Evolutionary conservation across 2,113 vertebrate genomes (phyloP).

Genomic region (Athene noctua): DNA sequence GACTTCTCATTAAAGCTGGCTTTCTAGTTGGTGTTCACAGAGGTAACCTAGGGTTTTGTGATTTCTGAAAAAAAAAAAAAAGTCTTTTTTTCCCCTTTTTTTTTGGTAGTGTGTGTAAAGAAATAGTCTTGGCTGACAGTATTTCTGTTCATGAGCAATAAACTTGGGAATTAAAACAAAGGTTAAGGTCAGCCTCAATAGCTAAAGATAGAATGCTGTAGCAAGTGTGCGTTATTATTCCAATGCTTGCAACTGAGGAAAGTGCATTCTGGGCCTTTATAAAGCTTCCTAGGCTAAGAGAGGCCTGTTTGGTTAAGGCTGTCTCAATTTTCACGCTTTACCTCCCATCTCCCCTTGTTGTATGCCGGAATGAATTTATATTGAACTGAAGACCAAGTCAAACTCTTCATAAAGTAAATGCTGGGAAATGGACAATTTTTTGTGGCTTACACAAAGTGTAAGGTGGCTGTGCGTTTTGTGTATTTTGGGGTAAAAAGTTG

Average conservation of each 20-base stretch:
- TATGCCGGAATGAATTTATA: neutral
- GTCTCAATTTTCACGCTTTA: neutral
- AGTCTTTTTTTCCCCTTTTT: neutral
- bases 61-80: neutral
- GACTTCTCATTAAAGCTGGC: conserved; percentile 31
- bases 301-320: neutral
- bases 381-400: neutral
- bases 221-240: neutral
- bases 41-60: neutral
- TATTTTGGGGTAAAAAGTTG: neutral
- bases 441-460: neutral
- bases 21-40: neutral
- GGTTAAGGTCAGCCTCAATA: neutral
- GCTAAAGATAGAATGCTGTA: neutral
- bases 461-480: neutral
- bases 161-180: neutral
- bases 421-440: neutral
- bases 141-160: neutral
- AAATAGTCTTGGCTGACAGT: neutral
- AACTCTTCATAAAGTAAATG: neutral
- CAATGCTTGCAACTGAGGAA: neutral
- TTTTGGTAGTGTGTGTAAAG: neutral
- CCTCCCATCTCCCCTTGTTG: rapidly evolving
- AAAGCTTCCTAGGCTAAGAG: neutral
- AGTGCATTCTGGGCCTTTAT: neutral